Evolutionary conservation across 2,113 vertebrate species (phyloP).

Genomic region (Ceyx melanurus): DNA sequence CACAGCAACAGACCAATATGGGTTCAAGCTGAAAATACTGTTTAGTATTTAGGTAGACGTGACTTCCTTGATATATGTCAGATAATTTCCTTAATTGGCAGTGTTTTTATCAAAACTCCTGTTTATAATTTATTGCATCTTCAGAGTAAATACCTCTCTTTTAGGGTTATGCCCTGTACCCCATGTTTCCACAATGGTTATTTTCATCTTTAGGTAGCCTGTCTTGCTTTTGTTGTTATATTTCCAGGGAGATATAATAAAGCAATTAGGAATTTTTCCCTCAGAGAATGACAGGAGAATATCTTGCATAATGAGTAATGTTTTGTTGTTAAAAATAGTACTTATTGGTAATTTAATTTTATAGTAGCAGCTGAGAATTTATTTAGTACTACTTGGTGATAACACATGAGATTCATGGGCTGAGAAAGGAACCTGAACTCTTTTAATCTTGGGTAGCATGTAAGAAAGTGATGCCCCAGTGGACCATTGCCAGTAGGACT

Average conservation of each 20-base stretch:
- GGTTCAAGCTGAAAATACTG: neutral
- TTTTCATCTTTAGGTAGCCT: neutral
- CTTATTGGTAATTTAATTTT: neutral
- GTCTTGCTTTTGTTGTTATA: neutral
- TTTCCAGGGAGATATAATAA: neutral
- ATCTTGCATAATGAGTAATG: neutral
- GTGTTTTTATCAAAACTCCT: neutral
- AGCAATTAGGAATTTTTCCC: conserved; percentile 1
- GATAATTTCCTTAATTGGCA: neutral
- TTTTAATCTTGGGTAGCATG: neutral
- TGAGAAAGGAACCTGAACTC: neutral
- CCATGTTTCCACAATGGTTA: neutral
- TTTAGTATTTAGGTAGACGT: neutral
- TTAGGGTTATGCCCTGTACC: neutral
- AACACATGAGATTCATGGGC: neutral
- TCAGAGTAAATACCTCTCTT: neutral
- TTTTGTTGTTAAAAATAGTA: neutral
- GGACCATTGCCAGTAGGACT: neutral
- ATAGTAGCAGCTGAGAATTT: neutral
- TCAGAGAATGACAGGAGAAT: neutral
- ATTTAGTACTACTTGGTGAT: neutral
- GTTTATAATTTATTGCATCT: neutral
- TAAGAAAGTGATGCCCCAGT: neutral
- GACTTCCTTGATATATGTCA: neutral
- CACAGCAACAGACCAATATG: neutral